Conservation (phyloP, 2,113 vertebrate species). For the Malurus melanocephalus region DNA sequence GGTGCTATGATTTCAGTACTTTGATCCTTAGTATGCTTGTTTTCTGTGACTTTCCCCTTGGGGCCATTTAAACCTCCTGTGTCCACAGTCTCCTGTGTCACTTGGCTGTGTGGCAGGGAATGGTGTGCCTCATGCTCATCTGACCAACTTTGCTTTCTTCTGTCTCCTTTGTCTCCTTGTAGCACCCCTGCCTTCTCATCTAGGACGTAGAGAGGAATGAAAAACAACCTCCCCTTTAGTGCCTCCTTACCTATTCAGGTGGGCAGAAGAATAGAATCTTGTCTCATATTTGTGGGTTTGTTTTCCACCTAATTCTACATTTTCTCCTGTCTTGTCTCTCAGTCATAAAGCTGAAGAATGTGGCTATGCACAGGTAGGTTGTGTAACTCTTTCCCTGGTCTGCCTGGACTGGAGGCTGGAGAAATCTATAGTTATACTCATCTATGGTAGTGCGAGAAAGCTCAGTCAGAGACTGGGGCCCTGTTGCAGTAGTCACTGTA, state of each 20-base stretch:
- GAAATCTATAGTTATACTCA: neutral
- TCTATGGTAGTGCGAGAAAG: neutral
- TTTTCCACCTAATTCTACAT: neutral
- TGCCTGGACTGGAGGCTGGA: neutral
- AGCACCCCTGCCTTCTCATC: neutral
- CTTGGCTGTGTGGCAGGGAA: neutral
- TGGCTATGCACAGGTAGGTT: neutral
- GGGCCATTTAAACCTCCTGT: neutral
- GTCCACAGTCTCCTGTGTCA: neutral
- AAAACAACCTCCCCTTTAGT: neutral
- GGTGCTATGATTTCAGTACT: neutral
- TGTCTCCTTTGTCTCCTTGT: neutral
- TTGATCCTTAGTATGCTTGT: neutral
- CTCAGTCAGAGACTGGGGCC: neutral
- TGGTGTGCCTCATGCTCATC: fast-evolving
- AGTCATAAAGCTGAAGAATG: neutral
- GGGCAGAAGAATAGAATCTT: neutral
- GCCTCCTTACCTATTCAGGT: neutral
- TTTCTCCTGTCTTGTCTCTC: neutral
- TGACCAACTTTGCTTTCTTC: neutral
- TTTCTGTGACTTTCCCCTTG: neutral
- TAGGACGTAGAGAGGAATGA: neutral
- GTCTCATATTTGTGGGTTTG: neutral
- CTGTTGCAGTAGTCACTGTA: fast-evolving
- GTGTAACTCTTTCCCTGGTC: neutral